Percentiles rank a stretch among this genome's conserved stretches.
Evolutionary conservation across 2,797 vertebrate genomes (phyloP).

Genomic region (Danio tinwini): DNA sequence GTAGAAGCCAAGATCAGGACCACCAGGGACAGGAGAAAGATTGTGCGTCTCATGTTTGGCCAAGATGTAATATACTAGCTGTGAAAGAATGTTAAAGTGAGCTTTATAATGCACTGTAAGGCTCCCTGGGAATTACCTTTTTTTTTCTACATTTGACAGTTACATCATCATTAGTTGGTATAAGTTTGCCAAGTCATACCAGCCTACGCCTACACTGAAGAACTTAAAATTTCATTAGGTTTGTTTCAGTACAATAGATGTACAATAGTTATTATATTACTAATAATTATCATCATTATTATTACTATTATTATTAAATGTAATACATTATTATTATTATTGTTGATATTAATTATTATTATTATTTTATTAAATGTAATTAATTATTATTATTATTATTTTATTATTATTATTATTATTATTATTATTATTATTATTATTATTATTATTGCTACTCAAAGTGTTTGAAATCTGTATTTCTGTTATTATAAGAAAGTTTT

Average conservation of each 20-base stretch:
- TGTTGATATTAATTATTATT: too few relatives aligned
- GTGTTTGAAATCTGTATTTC: not conserved
- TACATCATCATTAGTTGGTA: not conserved
- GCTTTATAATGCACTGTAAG: too few relatives aligned
- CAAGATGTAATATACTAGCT: not conserved
- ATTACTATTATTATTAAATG: too few relatives aligned
- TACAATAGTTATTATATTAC: too few relatives aligned
- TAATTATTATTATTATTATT: too few relatives aligned
- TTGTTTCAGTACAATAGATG: too few relatives aligned
- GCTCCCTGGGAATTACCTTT: slow-evolving; percentile 5
- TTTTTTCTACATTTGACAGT: not conserved
- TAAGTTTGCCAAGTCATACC: not conserved
- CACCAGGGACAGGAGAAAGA: slow-evolving; percentile 16
- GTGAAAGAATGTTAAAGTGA: not conserved
- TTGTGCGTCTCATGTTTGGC: slow-evolving; percentile 13
- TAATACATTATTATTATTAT: too few relatives aligned
- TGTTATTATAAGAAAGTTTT: not conserved
- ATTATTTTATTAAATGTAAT: too few relatives aligned
- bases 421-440: too few relatives aligned
- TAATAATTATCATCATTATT: too few relatives aligned
- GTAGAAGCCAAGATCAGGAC: not conserved
- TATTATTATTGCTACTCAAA: not conserved
- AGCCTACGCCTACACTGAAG: not conserved
- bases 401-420: too few relatives aligned
- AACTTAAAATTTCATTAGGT: not conserved